Percentiles rank a stretch among this genome's conserved stretches.
Conservation (phyloP, 1,140 invertebrate genomes). For the Drosophila ambigua region DNA sequence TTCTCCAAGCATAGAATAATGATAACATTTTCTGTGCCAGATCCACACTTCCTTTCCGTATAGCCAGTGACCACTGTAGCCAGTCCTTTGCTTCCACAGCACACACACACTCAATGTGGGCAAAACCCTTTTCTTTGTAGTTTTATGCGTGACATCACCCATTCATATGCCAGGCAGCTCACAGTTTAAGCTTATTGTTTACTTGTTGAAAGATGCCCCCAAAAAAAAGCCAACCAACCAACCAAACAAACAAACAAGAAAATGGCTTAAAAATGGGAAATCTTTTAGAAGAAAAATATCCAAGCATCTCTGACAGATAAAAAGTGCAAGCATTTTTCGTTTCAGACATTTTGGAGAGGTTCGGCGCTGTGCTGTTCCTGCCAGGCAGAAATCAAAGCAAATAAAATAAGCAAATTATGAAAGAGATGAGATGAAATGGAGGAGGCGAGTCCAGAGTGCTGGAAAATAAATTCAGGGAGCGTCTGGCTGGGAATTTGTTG, state of each 20-base stretch:
- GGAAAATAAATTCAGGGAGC: conserved; percentile 57
- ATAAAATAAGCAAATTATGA: conserved; percentile 72
- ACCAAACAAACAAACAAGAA: conserved; percentile 9
- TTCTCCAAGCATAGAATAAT: no score
- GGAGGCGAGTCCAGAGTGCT: neutral
- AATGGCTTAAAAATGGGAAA: neutral
- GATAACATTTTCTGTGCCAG: no score
- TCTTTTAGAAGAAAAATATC: neutral
- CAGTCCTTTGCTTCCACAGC: no score
- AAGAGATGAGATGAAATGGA: conserved; percentile 26
- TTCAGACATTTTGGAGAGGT: neutral
- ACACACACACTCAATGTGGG: neutral
- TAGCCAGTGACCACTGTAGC: neutral
- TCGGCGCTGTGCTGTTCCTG: neutral
- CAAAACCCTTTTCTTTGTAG: conserved; percentile 30
- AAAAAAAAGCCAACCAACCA: neutral
- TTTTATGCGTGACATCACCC: conserved; percentile 52
- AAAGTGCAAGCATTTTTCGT: neutral
- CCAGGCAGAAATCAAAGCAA: conserved; percentile 54
- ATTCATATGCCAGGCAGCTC: conserved; percentile 32
- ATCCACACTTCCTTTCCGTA: no score
- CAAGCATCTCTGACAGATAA: neutral
- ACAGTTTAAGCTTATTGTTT: conserved; percentile 56
- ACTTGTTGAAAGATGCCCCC: conserved; percentile 16
- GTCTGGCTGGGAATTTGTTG: conserved; percentile 42